These are phyloP conservation scores for Xyrauchen texanus DNA, from an alignment of 2,113 vertebrate species.

Conservation along the genomic window DNA sequence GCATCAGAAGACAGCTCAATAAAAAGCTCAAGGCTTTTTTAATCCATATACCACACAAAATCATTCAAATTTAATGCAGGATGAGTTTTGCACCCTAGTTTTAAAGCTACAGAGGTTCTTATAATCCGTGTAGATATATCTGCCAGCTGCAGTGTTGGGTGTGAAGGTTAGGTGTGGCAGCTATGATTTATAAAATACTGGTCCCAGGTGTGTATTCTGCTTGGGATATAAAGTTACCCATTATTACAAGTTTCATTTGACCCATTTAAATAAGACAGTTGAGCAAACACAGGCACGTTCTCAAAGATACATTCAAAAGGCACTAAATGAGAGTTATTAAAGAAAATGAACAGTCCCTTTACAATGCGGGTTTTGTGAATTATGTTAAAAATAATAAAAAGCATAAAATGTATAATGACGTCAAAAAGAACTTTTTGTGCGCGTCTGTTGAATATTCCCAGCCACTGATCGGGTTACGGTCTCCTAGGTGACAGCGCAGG, in stretches of 20 bases:
- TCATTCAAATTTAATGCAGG: neutral
- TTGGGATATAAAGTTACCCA: slow-evolving; percentile 42
- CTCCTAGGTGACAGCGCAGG: neutral
- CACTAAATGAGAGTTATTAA: neutral
- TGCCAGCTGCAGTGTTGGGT: slow-evolving; percentile 13
- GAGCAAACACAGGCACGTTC: neutral
- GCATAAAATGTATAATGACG: too few relatives aligned
- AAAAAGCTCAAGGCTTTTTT: too few relatives aligned
- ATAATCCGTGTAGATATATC: too few relatives aligned
- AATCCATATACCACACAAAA: neutral
- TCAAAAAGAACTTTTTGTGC: neutral
- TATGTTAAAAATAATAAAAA: too few relatives aligned
- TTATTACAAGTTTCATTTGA: slow-evolving; percentile 47
- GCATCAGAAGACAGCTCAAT: too few relatives aligned
- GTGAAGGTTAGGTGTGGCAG: slow-evolving; percentile 35
- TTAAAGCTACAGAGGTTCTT: neutral
- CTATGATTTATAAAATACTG: slow-evolving; percentile 38
- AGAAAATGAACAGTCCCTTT: too few relatives aligned
- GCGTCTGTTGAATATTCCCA: neutral
- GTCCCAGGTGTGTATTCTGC: slow-evolving; percentile 41
- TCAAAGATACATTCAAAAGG: too few relatives aligned
- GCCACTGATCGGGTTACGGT: slow-evolving; percentile 9
- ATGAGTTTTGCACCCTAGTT: neutral
- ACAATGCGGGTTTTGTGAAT: too few relatives aligned
- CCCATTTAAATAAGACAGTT: slow-evolving; percentile 31